Conservation (phyloP, 2,113 vertebrate species). For the Xyliphius kryptos region DNA sequence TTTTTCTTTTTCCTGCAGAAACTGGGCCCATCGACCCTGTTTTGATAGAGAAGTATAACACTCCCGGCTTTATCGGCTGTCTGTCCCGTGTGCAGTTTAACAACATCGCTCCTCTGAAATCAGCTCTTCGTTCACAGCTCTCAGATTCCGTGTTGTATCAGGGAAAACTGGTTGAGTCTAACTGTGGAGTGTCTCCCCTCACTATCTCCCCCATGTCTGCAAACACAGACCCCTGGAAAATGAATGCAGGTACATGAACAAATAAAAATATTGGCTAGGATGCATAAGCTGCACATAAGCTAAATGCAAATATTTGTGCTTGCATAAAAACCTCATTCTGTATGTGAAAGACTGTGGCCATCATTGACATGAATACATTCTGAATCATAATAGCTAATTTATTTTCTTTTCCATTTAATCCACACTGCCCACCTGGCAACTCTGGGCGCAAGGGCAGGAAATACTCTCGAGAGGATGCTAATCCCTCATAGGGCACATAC, state of each 20-base stretch:
- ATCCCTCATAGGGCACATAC: no score
- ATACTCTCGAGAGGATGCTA: no score
- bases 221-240: conserved; percentile 88
- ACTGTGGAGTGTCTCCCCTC: conserved; percentile 91
- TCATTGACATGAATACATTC: no score
- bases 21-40: conserved; percentile 83
- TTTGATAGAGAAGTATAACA: conserved; percentile 84
- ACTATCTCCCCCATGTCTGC: conserved; percentile 97
- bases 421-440: no score
- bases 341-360: no score
- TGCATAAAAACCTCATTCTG: no score
- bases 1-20: conserved; percentile 62
- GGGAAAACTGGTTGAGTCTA: conserved; percentile 92
- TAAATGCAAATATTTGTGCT: no score
- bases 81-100: conserved; percentile 93
- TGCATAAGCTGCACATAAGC: no score
- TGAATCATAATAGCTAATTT: no score
- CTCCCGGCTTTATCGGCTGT: conserved; percentile 90
- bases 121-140: conserved; percentile 73
- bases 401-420: no score
- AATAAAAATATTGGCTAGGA: no score
- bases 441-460: no score
- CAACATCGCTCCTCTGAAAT: conserved; percentile 84
- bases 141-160: conserved; percentile 72
- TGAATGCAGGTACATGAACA: conserved; percentile 85